Evolutionary conservation across 2,888 invertebrate species (phyloP).

Genomic region (Silvanus unidentatus): DNA sequence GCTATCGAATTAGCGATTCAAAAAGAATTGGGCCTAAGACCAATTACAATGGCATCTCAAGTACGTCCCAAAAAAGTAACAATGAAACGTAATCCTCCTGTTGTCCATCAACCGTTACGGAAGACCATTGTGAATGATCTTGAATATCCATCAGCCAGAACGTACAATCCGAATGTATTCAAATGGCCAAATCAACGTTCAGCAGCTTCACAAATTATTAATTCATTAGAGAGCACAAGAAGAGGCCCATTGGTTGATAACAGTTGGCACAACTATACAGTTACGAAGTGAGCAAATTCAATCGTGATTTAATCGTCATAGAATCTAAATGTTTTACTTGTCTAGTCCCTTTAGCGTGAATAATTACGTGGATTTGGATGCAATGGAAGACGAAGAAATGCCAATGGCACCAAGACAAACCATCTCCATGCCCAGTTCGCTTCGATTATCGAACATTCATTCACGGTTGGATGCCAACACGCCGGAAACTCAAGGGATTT

Average conservation of each 20-base stretch:
- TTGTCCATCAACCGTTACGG: constrained; percentile 18
- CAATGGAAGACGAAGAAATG: constrained; percentile 39
- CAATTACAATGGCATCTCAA: constrained; percentile 12
- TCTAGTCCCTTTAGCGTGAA: constrained; percentile 12
- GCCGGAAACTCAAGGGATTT: constrained; percentile 40
- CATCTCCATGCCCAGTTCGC: constrained; percentile 32
- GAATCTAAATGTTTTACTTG: background rate
- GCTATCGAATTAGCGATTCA: constrained; percentile 42
- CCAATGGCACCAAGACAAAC: constrained; percentile 26
- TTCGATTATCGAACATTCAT: constrained; percentile 37
- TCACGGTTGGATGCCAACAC: constrained; percentile 47
- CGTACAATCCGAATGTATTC: constrained; percentile 25
- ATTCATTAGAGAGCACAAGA: constrained; percentile 26
- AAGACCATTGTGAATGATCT: constrained; percentile 38
- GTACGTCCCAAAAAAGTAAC: constrained; percentile 15
- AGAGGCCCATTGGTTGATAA: constrained; percentile 22
- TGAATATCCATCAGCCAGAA: constrained; percentile 19
- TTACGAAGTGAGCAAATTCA: constrained; percentile 22
- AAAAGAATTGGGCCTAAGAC: constrained; percentile 40
- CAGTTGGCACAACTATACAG: constrained; percentile 26
- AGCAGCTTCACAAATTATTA: constrained; percentile 31
- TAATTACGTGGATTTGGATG: constrained; percentile 40
- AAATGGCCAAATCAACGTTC: constrained; percentile 32
- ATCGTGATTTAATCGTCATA: no score
- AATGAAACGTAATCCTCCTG: background rate